phyloP scores from a whole-genome alignment of 2,113 vertebrate species.

The Etheostoma spectabile region DNA sequence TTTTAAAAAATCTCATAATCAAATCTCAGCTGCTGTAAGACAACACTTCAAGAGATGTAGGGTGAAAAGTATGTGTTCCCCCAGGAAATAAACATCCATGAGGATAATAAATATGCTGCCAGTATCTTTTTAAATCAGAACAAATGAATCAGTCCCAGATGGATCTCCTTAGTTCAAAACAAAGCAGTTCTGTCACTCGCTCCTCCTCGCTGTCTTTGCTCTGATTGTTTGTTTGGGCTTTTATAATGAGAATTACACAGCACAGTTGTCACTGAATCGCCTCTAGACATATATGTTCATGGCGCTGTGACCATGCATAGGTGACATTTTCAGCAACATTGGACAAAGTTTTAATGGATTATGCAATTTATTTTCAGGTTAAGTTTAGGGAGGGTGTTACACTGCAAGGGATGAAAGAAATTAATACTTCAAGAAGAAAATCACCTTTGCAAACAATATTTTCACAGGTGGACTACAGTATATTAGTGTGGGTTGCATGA shows the following conservation, averaged over 20 bases:
- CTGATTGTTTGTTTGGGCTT: slow-evolving; percentile 53
- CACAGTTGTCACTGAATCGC: slow-evolving; percentile 34
- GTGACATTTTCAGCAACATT: background rate
- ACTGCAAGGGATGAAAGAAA: background rate
- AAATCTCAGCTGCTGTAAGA: background rate
- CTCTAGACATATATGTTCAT: slow-evolving; percentile 8
- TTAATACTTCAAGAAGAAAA: background rate
- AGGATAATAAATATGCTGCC: slow-evolving; percentile 31
- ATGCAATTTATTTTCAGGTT: background rate
- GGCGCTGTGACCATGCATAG: background rate
- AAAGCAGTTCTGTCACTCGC: slow-evolving; percentile 36
- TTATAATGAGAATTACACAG: slow-evolving; percentile 16
- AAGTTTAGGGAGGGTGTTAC: background rate
- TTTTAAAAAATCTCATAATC: background rate
- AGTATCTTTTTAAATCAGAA: slow-evolving; percentile 42
- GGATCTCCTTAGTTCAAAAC: slow-evolving; percentile 14
- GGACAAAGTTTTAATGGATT: background rate
- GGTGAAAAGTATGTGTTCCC: slow-evolving; percentile 29
- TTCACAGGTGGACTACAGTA: background rate
- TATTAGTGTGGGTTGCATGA: background rate
- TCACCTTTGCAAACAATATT: background rate
- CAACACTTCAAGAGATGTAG: background rate
- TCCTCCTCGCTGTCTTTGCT: slow-evolving; percentile 33
- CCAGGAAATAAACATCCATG: slow-evolving; percentile 18
- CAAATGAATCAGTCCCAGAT: slow-evolving; percentile 60